Base-by-base conservation (phyloP, 2,113 vertebrate species). In the Ptyas mucosa region DNA sequence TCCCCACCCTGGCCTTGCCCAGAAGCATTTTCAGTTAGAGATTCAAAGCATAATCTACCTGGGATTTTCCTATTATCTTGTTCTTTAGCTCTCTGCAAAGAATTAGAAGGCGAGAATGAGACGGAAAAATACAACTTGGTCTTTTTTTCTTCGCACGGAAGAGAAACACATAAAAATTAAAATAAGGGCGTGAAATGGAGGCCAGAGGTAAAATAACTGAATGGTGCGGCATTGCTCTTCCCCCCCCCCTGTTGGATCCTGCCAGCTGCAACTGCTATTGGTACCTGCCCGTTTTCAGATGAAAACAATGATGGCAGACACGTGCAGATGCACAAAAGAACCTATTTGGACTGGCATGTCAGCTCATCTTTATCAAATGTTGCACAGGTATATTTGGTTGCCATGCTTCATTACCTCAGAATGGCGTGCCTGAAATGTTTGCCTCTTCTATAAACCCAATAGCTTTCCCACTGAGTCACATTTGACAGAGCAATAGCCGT, bases 361-460 rank as follows among this genome's bases (percentile, higher is more conserved):
- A 99, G 98, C 98, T 98, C 98, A 98, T 99, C 99, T 99, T 99
- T 99, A 99, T 99, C 98, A 99, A 99, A 99, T 98, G 98, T 98
- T 98, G 98, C 98, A 98, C 98, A 99, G 99, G 99, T 99, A 99
- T 99, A 99, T 99, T 99, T 98, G 98, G 98, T 98, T 98, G 98
- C 98, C 98, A 99, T 98, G 99, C 98, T 99, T 99, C 99, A 99
- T 99, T 99, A 99, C 98, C 98, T 98, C 98, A 98, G 98, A 99
- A 99, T 99, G 98, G 98, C 98, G 98, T 98, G 98, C 98, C 98
- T 99, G 99, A 99, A 99, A 99, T 99, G 98, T 99, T 99, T 99
- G 98, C 98, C 98, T 99, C 98, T 97, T 98, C 98, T 98, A 97
- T 97, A 97, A 97, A 97, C 97, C 97, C 97, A 97, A 96, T 96